Evolutionary conservation across 2,888 invertebrate species (phyloP).

Genomic region (Stenodera caucasica): DNA sequence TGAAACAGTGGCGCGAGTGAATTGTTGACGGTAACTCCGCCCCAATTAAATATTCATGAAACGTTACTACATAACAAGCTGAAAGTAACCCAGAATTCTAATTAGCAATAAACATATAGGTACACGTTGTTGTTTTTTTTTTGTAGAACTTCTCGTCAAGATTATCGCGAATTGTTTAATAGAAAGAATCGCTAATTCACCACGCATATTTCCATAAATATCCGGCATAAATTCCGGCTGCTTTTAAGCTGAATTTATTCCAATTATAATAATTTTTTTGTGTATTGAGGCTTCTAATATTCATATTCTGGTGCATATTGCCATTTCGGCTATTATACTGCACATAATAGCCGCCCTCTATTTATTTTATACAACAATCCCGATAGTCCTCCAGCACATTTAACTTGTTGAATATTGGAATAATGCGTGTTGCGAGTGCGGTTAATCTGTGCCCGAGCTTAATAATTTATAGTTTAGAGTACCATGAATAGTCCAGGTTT

Average conservation of each 20-base stretch:
- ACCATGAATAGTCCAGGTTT: conserved; percentile 17
- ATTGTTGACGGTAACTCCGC: background rate
- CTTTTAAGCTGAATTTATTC: conserved; percentile 12
- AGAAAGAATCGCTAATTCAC: too few species aligned
- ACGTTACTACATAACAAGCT: background rate
- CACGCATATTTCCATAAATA: conserved; percentile 11
- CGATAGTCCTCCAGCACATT: conserved; percentile 18
- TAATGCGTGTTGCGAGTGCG: conserved; percentile 27
- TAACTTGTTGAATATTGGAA: conserved; percentile 30
- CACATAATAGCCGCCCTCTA: background rate
- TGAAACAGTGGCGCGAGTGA: background rate
- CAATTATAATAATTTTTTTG: conserved; percentile 13
- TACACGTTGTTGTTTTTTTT: background rate
- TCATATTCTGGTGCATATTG: background rate
- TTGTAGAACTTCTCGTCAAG: background rate
- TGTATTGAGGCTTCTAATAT: conserved; percentile 11
- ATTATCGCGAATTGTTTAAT: background rate
- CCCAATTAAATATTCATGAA: conserved; percentile 4
- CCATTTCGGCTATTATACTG: background rate
- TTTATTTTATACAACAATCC: conserved; percentile 13
- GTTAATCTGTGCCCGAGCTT: conserved; percentile 28
- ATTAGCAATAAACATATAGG: background rate
- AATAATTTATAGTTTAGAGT: conserved; percentile 24
- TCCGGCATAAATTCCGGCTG: conserved; percentile 18
- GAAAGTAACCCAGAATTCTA: conserved; percentile 1